These are phyloP conservation scores for Apocrypta bakeri DNA, from an alignment of 1,140 invertebrate species.

Conservation along the genomic window DNA sequence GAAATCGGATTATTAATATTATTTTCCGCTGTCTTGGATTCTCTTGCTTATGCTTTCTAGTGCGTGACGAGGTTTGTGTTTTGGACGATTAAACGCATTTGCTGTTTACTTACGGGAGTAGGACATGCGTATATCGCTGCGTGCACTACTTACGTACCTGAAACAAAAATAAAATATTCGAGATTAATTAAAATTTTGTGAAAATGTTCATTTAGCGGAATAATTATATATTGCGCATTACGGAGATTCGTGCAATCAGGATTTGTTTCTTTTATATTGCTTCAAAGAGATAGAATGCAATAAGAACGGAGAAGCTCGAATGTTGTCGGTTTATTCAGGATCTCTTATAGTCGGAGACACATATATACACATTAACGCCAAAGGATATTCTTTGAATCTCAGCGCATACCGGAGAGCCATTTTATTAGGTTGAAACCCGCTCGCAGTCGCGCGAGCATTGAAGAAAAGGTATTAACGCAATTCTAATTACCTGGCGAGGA, in stretches of 20 bases:
- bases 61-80: too few species aligned
- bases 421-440: neutral
- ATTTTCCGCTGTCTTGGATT: neutral
- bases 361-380: conserved; percentile 9
- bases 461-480: conserved; percentile 64
- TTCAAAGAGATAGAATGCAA: conserved; percentile 3
- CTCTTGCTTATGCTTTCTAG: neutral
- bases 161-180: neutral
- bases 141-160: neutral
- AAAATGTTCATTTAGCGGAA: too few species aligned
- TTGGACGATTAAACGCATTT: too few species aligned
- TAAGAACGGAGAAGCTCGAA: neutral
- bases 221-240: too few species aligned
- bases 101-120: neutral
- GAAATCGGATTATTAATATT: conserved; percentile 12
- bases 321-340: neutral
- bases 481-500: conserved; percentile 59
- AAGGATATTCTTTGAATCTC: conserved; percentile 10
- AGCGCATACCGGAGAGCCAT: neutral
- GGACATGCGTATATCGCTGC: too few species aligned
- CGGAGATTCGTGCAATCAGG: neutral
- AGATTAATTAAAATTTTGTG: too few species aligned
- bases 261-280: neutral
- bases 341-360: neutral
- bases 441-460: neutral